These are phyloP conservation scores for Forficula auricularia DNA, from an alignment of 1,140 invertebrate species.

Conservation along the genomic window DNA sequence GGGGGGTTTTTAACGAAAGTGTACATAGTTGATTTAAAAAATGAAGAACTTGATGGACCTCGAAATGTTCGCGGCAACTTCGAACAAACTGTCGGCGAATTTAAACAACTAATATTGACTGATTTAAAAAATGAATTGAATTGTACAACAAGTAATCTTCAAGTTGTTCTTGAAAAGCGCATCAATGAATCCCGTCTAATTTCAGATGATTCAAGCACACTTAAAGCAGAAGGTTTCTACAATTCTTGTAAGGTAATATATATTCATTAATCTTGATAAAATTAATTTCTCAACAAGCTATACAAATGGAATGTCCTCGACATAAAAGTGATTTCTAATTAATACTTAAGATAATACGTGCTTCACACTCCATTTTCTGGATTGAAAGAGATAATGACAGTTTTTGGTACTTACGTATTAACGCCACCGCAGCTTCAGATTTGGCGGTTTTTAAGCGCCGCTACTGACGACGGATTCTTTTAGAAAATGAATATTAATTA, in stretches of 20 bases:
- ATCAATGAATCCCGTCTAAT: slow-evolving; percentile 30
- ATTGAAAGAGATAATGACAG: too few relatives aligned
- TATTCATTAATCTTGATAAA: too few relatives aligned
- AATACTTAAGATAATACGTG: too few relatives aligned
- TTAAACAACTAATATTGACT: slow-evolving; percentile 37
- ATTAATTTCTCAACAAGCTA: too few relatives aligned
- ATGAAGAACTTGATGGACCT: slow-evolving; percentile 41
- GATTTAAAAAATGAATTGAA: slow-evolving; percentile 28
- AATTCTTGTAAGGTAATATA: slow-evolving; percentile 30
- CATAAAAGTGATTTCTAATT: too few relatives aligned
- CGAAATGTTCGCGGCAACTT: slow-evolving; percentile 38
- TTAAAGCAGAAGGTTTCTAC: slow-evolving; percentile 32
- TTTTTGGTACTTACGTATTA: too few relatives aligned
- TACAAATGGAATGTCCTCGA: too few relatives aligned
- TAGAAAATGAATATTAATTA: too few relatives aligned
- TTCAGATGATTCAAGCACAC: slow-evolving; percentile 28
- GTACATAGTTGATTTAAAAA: slow-evolving; percentile 39
- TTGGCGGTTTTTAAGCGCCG: too few relatives aligned
- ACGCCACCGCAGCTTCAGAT: too few relatives aligned
- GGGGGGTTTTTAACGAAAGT: slow-evolving; percentile 44
- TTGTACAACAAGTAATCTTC: slow-evolving; percentile 26
- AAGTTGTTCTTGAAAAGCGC: slow-evolving; percentile 32
- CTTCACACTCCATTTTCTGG: too few relatives aligned
- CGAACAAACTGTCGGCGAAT: slow-evolving; percentile 36
- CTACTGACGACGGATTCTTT: too few relatives aligned